These are phyloP conservation scores for Columba guinea DNA, from an alignment of 2,797 vertebrate genomes.

Conservation along the genomic window DNA sequence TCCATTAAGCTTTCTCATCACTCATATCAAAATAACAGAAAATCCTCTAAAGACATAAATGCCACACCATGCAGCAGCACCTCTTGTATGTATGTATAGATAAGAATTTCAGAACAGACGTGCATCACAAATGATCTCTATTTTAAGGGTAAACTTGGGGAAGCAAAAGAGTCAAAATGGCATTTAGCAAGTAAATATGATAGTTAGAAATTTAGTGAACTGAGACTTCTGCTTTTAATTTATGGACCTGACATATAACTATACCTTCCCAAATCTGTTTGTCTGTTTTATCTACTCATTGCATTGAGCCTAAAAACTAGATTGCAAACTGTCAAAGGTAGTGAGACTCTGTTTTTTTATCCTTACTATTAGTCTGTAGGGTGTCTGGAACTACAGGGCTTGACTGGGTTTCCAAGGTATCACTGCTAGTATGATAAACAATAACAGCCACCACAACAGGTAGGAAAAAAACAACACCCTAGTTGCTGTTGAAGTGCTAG, in stretches of 20 bases:
- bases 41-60: background rate
- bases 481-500: background rate
- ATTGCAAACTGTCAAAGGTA: background rate
- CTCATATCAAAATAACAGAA: background rate
- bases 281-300: background rate
- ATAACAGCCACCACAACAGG: background rate
- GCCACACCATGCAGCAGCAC: background rate
- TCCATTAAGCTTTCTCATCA: background rate
- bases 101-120: background rate
- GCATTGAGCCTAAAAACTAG: background rate
- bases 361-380: background rate
- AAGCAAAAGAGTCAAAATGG: background rate
- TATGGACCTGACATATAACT: background rate
- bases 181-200: background rate
- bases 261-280: background rate
- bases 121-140: background rate
- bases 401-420: background rate
- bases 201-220: background rate
- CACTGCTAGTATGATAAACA: rapidly evolving
- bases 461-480: background rate
- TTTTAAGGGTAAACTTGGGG: background rate
- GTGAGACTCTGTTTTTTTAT: background rate
- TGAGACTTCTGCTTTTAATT: background rate
- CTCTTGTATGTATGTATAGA: background rate
- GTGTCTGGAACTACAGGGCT: background rate